Conservation (phyloP, 2,888 invertebrate genomes). For the Helicoverpa assulta region DNA sequence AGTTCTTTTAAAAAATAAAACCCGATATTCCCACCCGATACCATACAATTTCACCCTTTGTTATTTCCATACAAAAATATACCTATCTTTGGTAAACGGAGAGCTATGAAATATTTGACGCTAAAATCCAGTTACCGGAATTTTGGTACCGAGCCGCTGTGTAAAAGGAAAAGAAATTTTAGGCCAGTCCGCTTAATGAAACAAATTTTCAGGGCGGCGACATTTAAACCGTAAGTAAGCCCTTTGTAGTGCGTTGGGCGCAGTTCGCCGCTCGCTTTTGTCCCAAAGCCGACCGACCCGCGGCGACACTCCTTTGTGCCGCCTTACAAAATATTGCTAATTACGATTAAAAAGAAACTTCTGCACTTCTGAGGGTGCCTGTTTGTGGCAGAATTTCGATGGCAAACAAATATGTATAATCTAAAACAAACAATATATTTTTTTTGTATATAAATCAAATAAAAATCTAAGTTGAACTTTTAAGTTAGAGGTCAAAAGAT, state of each 20-base stretch:
- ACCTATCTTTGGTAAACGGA: slow-evolving; percentile 77
- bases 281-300: slow-evolving; percentile 77
- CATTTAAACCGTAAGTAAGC: slow-evolving; percentile 87
- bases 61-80: slow-evolving; percentile 74
- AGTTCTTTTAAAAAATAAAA: slow-evolving; percentile 66
- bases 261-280: slow-evolving; percentile 75
- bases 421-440: slow-evolving; percentile 21
- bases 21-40: slow-evolving; percentile 72
- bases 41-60: slow-evolving; percentile 74
- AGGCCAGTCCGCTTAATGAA: slow-evolving; percentile 84
- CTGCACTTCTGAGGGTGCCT: slow-evolving; percentile 46
- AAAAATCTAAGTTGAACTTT: neutral
- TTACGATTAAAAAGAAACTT: slow-evolving; percentile 84
- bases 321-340: slow-evolving; percentile 85
- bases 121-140: slow-evolving; percentile 72
- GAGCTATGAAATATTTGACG: slow-evolving; percentile 78
- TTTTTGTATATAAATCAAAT: slow-evolving; percentile 6
- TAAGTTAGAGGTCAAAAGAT: neutral
- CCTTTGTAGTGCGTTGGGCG: slow-evolving; percentile 83
- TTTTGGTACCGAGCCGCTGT: slow-evolving; percentile 63
- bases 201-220: slow-evolving; percentile 87
- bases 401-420: slow-evolving; percentile 42
- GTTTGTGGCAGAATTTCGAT: slow-evolving; percentile 56
- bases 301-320: slow-evolving; percentile 82
- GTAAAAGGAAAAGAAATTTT: slow-evolving; percentile 83